These are phyloP conservation scores for Australoheros scitulus DNA, from an alignment of 2,113 vertebrate species.

Conservation along the genomic window DNA sequence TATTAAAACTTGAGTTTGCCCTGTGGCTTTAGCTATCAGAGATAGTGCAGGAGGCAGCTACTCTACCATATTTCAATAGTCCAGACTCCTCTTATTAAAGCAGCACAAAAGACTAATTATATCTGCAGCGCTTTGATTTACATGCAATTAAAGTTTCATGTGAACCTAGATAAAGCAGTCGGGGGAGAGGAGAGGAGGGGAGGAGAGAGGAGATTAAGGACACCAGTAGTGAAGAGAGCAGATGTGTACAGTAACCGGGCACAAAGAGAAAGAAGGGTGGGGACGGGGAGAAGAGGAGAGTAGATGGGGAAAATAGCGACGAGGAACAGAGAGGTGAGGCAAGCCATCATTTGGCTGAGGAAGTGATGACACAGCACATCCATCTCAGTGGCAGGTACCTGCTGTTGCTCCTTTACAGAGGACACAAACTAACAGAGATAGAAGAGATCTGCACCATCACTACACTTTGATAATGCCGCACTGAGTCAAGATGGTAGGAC, in stretches of 20 bases:
- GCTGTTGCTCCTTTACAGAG: slow-evolving; percentile 69
- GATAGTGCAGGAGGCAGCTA: slow-evolving; percentile 19
- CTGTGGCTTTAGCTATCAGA: slow-evolving; percentile 34
- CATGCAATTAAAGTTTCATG: slow-evolving; percentile 78
- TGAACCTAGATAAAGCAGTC: slow-evolving; percentile 65
- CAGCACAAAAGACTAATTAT: slow-evolving; percentile 75
- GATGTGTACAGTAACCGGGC: not conserved
- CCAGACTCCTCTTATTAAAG: slow-evolving; percentile 72
- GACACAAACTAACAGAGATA: slow-evolving; percentile 25
- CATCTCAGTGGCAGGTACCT: slow-evolving; percentile 69
- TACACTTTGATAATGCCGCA: slow-evolving; percentile 30
- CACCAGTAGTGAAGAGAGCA: slow-evolving; percentile 1
- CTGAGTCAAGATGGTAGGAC: not conserved
- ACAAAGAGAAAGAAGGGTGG: slow-evolving; percentile 21
- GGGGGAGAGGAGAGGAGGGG: slow-evolving; percentile 3
- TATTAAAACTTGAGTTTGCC: slow-evolving; percentile 25
- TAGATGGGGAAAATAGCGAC: slow-evolving; percentile 8
- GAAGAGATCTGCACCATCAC: slow-evolving; percentile 12
- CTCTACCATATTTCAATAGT: slow-evolving; percentile 46
- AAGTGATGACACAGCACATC: slow-evolving; percentile 76
- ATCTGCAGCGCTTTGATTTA: slow-evolving; percentile 73
- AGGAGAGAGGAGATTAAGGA: not conserved
- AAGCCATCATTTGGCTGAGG: slow-evolving; percentile 62
- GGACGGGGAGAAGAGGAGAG: not conserved
- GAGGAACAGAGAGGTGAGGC: slow-evolving; percentile 38